Evolutionary conservation across 2,888 invertebrate species (phyloP).

Genomic region (Emmelina monodactyla): DNA sequence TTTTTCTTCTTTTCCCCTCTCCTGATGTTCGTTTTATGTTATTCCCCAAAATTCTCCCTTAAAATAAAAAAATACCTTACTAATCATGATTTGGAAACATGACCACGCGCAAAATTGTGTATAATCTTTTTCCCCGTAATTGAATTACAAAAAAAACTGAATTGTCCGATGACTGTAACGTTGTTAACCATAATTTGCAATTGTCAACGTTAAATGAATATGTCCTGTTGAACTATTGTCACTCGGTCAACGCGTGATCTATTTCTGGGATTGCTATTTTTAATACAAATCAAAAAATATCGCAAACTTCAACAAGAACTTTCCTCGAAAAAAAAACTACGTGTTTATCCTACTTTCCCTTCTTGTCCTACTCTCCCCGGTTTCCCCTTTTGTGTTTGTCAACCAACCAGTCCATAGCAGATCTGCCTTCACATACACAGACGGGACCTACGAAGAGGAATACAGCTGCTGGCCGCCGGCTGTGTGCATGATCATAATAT

Average conservation of each 20-base stretch:
- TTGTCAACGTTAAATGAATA: neutral
- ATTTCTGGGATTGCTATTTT: slow-evolving; percentile 20
- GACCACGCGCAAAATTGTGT: no score
- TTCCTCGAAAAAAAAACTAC: neutral
- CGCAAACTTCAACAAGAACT: no score
- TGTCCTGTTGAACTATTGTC: slow-evolving; percentile 11
- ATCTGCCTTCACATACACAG: slow-evolving; percentile 57
- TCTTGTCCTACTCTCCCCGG: slow-evolving; percentile 8
- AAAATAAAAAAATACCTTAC: no score
- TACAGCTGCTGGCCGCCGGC: slow-evolving; percentile 94
- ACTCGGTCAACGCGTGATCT: slow-evolving; percentile 37
- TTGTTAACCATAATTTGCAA: neutral
- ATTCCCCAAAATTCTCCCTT: no score
- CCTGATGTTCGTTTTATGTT: slow-evolving; percentile 33
- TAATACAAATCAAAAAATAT: no score
- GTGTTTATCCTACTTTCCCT: neutral
- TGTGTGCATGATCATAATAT: slow-evolving; percentile 89
- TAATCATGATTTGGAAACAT: no score
- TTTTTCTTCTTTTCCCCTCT: slow-evolving; percentile 24
- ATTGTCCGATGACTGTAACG: no score
- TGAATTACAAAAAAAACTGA: no score
- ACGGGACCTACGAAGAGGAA: slow-evolving; percentile 87
- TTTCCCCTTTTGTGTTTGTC: slow-evolving; percentile 29
- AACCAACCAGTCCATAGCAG: slow-evolving; percentile 34
- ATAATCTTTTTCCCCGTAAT: neutral